Conservation (phyloP, 2,113 vertebrate genomes). For the Bucco capensis region DNA sequence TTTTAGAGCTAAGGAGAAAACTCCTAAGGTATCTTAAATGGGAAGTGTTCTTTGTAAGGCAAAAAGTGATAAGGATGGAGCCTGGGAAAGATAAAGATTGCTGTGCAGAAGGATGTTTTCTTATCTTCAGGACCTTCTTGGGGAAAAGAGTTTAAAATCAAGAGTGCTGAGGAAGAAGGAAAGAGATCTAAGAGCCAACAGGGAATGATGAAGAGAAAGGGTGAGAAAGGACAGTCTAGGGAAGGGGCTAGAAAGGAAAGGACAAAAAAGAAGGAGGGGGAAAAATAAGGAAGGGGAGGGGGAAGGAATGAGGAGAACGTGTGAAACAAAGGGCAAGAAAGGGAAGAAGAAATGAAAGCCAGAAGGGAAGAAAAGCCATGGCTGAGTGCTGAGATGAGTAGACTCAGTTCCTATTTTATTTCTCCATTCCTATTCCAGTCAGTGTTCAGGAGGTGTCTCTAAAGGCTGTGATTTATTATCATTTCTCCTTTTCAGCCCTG, state of each 20-base stretch:
- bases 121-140: slow-evolving; percentile 32
- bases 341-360: slow-evolving; percentile 45
- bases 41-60: not conserved
- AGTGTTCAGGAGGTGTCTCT: slow-evolving; percentile 48
- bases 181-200: slow-evolving; percentile 32
- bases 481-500: slow-evolving; percentile 54
- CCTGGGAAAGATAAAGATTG: slow-evolving; percentile 5
- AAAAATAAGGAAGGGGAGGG: not conserved
- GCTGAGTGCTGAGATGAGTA: not conserved
- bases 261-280: not conserved
- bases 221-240: slow-evolving; percentile 56
- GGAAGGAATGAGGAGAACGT: slow-evolving; percentile 17
- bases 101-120: not conserved
- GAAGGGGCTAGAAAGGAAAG: slow-evolving; percentile 32
- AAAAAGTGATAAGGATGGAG: slow-evolving; percentile 23
- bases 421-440: slow-evolving; percentile 39
- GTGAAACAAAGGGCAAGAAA: slow-evolving; percentile 47
- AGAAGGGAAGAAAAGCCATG: not conserved
- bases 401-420: slow-evolving; percentile 4
- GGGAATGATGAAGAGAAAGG: slow-evolving; percentile 39
- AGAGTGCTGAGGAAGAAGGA: slow-evolving; percentile 49
- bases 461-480: slow-evolving; percentile 63
- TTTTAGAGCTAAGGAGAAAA: slow-evolving; percentile 2
- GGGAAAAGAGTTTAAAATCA: slow-evolving; percentile 43
- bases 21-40: not conserved